A percentile compares a stretch with the other conserved stretches of the same genome.
These are phyloP conservation scores for Ceyx margarethae DNA, from an alignment of 2,113 vertebrate genomes.

Conservation along the genomic window DNA sequence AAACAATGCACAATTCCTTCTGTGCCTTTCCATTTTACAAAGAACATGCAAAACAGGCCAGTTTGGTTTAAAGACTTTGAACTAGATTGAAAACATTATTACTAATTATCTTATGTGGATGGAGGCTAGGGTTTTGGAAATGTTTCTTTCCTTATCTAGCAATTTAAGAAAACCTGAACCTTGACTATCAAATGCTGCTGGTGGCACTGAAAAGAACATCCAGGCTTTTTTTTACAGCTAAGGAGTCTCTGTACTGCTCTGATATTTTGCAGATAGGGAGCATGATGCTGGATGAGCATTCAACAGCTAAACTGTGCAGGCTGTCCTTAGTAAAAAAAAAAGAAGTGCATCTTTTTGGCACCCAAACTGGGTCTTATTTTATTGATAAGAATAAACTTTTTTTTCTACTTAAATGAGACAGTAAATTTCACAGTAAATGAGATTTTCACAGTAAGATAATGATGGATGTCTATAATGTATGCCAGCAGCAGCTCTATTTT, in stretches of 20 bases:
- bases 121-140: background rate
- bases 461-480: background rate
- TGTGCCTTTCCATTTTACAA: background rate
- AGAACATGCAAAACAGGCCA: background rate
- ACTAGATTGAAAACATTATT: background rate
- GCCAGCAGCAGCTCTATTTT: background rate
- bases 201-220: background rate
- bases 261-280: background rate
- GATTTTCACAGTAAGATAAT: background rate
- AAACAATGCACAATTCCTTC: background rate
- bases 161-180: background rate
- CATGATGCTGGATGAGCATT: background rate
- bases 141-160: background rate
- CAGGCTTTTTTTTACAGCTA: conserved; percentile 3
- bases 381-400: background rate
- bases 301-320: background rate
- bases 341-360: background rate
- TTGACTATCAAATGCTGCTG: background rate
- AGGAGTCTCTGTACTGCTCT: background rate
- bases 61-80: background rate
- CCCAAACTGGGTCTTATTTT: background rate
- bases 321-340: background rate
- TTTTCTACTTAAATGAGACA: background rate
- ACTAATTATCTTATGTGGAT: background rate
- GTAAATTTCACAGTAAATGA: background rate